phyloP scores from a whole-genome alignment of 2,797 vertebrate species.

The Oreortyx pictus region DNA sequence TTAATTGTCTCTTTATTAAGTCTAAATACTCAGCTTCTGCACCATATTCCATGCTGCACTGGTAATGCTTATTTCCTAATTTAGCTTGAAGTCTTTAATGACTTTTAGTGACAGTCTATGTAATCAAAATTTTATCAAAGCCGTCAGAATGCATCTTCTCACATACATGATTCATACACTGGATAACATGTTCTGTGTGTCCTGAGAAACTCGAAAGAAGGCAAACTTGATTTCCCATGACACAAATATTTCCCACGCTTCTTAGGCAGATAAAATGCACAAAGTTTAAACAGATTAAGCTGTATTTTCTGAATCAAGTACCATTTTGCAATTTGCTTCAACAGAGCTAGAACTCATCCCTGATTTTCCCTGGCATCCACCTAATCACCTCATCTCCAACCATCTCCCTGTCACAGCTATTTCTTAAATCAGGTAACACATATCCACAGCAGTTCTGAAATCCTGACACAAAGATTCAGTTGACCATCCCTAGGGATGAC shows the following conservation, averaged over 20 bases:
- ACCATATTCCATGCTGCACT: neutral
- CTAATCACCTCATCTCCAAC: neutral
- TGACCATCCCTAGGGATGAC: neutral
- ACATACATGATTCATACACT: neutral
- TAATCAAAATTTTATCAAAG: neutral
- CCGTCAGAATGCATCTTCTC: neutral
- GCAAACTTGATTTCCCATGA: constrained; percentile 17
- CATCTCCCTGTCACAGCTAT: neutral
- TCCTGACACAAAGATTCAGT: neutral
- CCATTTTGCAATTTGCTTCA: neutral
- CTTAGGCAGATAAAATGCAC: neutral
- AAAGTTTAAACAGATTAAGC: neutral
- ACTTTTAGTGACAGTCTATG: neutral
- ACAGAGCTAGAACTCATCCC: neutral
- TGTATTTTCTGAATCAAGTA: neutral
- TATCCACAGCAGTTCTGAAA: neutral
- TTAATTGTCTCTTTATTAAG: neutral
- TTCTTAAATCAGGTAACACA: neutral
- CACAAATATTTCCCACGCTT: neutral
- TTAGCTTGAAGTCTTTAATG: neutral
- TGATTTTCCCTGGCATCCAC: neutral
- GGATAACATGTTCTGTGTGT: neutral
- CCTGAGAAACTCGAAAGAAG: neutral
- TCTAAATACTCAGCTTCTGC: neutral
- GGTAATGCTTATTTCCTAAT: neutral